Evolutionary conservation across 2,888 invertebrate species (phyloP).

Genomic region (Desoria tigrina): DNA sequence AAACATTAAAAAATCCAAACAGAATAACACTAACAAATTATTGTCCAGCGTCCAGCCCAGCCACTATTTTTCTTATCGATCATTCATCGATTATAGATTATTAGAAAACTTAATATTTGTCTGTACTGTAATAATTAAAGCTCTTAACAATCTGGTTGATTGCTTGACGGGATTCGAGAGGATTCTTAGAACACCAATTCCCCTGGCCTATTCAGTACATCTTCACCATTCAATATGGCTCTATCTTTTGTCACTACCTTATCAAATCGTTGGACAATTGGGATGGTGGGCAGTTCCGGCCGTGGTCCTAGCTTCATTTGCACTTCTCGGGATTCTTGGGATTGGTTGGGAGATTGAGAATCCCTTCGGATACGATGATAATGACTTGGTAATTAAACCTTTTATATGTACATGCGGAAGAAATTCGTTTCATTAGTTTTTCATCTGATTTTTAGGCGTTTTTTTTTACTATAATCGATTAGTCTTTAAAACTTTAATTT

Average conservation of each 20-base stretch:
- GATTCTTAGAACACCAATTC: constrained; percentile 50
- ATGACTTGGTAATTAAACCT: constrained; percentile 41
- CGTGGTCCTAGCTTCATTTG: constrained; percentile 42
- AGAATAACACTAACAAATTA: too few relatives aligned
- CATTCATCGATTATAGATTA: too few relatives aligned
- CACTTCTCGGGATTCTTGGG: constrained; percentile 45
- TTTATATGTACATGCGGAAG: constrained; percentile 1
- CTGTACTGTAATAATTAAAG: too few relatives aligned
- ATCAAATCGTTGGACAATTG: constrained; percentile 27
- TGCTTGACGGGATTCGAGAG: constrained; percentile 50
- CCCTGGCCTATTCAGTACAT: constrained; percentile 49
- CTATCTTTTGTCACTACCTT: constrained; percentile 32
- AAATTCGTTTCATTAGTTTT: background rate
- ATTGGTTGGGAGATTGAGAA: constrained; percentile 53
- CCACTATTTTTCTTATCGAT: too few relatives aligned
- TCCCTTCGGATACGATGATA: constrained; percentile 50
- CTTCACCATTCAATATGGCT: constrained; percentile 44
- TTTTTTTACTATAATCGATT: background rate
- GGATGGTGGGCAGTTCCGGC: constrained; percentile 47
- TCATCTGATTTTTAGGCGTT: background rate
- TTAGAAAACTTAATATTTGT: too few relatives aligned
- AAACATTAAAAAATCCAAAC: too few relatives aligned
- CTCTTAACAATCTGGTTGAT: constrained; percentile 42
- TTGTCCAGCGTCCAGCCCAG: too few relatives aligned
- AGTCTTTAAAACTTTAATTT: too few relatives aligned